Evolutionary conservation across 2,113 vertebrate genomes (phyloP).

Genomic region (Catagonus wagneri): DNA sequence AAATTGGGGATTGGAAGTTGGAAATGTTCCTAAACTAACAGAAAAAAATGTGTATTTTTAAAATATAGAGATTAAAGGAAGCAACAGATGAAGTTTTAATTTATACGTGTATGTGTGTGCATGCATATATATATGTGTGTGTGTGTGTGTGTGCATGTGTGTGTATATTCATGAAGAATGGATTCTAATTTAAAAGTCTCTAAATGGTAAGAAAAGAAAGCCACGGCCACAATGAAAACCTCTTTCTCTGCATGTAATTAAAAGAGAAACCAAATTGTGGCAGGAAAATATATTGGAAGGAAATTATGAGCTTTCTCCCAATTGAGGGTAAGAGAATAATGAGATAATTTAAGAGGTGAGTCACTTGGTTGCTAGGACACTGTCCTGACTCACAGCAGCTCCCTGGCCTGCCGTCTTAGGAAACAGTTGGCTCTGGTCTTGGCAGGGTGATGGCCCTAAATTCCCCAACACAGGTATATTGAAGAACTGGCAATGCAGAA

Average conservation of each 20-base stretch:
- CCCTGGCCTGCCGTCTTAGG: constrained; percentile 10
- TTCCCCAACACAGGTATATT: background rate
- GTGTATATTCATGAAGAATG: constrained; percentile 67
- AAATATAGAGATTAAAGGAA: constrained; percentile 88
- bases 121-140: background rate
- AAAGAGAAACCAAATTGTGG: constrained; percentile 39
- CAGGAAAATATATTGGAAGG: constrained; percentile 53
- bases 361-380: constrained; percentile 64
- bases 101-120: constrained; percentile 72
- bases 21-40: constrained; percentile 88
- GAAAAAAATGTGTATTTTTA: constrained; percentile 83
- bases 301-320: constrained; percentile 74
- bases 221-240: background rate
- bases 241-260: constrained; percentile 20
- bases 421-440: constrained; percentile 46
- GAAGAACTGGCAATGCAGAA: accelerated
- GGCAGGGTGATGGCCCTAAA: background rate
- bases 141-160: constrained; percentile 33
- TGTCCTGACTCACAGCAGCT: background rate
- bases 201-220: constrained; percentile 62
- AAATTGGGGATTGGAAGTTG: constrained; percentile 91
- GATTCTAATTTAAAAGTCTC: constrained; percentile 72
- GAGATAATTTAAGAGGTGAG: constrained; percentile 74
- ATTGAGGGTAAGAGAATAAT: constrained; percentile 43
- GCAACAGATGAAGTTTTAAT: constrained; percentile 87